Base-by-base conservation (phyloP, 2,113 vertebrate species). In the Elaphurus davidianus region DNA sequence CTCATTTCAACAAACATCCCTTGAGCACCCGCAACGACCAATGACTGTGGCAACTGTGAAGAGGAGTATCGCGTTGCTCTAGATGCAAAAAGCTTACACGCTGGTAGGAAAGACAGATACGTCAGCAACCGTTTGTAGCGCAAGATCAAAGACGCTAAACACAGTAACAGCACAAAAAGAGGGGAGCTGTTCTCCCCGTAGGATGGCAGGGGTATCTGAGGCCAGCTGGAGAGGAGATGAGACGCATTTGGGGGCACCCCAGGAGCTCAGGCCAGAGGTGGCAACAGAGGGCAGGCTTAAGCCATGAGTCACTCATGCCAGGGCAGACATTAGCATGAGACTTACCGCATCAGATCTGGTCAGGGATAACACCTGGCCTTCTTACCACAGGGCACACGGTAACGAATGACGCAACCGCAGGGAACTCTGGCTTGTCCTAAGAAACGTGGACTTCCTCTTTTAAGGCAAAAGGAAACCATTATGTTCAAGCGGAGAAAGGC, bases 101-200 rank as follows among this genome's bases (percentile, higher is more conserved):
- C 54, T 6, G 27, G 13, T 6, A 85, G 74, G 52, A 93, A 43
- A 52, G 33, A n/a, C 0, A 21, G 45, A n/a, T 5, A 10, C 7
- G 8, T 19, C 59, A 93, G 82, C 40, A 64, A 64, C 52, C 30
- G 9, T 0, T 5, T 1, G 13, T 13, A 57, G 33, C 5, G 21
- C 21, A 5, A n/a, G 67, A 67, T 6, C 47, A 30, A 59, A 81
- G 50, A 13, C 5, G 6, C 52, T 28, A 47, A 52, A 52, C 2
- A 23, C 6, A 13, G 7, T 3, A 3, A 4, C 0, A 6, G 52
- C 57, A 2, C 40, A 14, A 45, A 50, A 19, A 27, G 64, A 81
- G 15, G 15, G n/a, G 43, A 13, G 14, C 3, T 54, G 17, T 40
- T 43, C 45, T 54, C 23, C 67, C 19, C 50, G 5, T 2, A 2